Conservation (phyloP, 2,797 vertebrate species). For the Chanos chanos region DNA sequence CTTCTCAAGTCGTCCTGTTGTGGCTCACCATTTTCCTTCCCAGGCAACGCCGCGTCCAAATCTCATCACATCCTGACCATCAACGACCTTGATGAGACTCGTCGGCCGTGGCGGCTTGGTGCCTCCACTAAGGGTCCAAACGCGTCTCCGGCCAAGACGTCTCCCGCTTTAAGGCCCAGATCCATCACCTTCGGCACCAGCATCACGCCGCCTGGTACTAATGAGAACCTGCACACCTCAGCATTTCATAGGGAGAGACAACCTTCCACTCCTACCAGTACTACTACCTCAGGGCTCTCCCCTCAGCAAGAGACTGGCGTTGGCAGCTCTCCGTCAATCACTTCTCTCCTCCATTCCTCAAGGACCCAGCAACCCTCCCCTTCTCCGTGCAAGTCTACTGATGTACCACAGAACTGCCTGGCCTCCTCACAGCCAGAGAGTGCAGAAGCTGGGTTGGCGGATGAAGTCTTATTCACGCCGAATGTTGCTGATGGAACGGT, state of each 20-base stretch:
- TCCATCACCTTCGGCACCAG: conserved; percentile 62
- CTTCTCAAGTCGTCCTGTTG: no score
- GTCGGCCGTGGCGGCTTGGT: conserved; percentile 75
- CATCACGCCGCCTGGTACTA: conserved; percentile 49
- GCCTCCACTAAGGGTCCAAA: conserved; percentile 67
- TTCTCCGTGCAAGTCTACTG: conserved; percentile 60
- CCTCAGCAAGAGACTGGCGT: conserved; percentile 24
- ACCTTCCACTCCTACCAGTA: conserved; percentile 55
- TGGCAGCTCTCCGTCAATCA: conserved; percentile 12
- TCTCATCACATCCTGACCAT: conserved; percentile 83
- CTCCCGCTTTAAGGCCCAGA: conserved; percentile 53
- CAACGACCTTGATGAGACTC: conserved; percentile 81
- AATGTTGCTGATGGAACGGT: conserved; percentile 61
- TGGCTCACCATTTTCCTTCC: neutral
- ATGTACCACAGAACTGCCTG: conserved; percentile 70
- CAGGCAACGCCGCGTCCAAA: conserved; percentile 66
- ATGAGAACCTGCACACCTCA: conserved; percentile 57
- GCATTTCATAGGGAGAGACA: conserved; percentile 54
- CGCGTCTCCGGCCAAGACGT: conserved; percentile 66
- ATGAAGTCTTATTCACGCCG: conserved; percentile 60
- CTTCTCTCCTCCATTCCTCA: conserved; percentile 49
- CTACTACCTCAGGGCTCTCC: conserved; percentile 48
- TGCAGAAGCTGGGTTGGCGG: conserved; percentile 60
- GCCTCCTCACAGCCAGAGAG: conserved; percentile 68
- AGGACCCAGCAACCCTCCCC: conserved; percentile 60